These are phyloP conservation scores for Lepas anatifera DNA, from an alignment of 2,888 invertebrate species.

Conservation along the genomic window DNA sequence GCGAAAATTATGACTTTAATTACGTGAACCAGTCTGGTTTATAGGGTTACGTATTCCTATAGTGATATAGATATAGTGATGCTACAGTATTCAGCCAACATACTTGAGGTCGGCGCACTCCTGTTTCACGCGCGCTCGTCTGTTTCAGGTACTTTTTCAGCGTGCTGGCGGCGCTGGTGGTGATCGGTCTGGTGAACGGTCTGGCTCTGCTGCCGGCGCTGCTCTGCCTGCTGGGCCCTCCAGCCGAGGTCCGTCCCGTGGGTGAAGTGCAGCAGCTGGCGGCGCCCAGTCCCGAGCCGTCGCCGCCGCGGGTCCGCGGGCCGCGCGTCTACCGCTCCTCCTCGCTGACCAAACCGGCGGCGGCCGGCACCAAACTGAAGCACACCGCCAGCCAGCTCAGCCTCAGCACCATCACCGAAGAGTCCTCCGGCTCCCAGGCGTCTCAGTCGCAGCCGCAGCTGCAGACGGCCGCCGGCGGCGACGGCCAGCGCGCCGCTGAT, in stretches of 20 bases:
- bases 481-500: constrained; percentile 34
- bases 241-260: constrained; percentile 67
- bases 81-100: no score
- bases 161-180: constrained; percentile 62
- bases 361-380: constrained; percentile 24
- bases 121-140: no score
- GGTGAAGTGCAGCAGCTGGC: constrained; percentile 65
- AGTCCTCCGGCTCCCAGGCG: constrained; percentile 58
- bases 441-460: background rate
- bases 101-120: no score
- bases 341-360: background rate
- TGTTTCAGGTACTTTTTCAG: constrained; percentile 69
- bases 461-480: no score
- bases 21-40: no score
- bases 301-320: constrained; percentile 36
- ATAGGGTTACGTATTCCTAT: no score
- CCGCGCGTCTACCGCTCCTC: constrained; percentile 22
- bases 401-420: constrained; percentile 92
- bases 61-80: no score
- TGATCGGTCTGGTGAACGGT: constrained; percentile 77
- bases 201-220: constrained; percentile 84
- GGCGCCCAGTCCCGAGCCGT: constrained; percentile 69
- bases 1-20: no score
- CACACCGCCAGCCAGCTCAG: constrained; percentile 28
- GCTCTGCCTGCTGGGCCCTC: constrained; percentile 75